Percentiles rank a stretch among this genome's conserved stretches.
Conservation (phyloP, 2,113 vertebrate species). For the Pao palembangensis region DNA sequence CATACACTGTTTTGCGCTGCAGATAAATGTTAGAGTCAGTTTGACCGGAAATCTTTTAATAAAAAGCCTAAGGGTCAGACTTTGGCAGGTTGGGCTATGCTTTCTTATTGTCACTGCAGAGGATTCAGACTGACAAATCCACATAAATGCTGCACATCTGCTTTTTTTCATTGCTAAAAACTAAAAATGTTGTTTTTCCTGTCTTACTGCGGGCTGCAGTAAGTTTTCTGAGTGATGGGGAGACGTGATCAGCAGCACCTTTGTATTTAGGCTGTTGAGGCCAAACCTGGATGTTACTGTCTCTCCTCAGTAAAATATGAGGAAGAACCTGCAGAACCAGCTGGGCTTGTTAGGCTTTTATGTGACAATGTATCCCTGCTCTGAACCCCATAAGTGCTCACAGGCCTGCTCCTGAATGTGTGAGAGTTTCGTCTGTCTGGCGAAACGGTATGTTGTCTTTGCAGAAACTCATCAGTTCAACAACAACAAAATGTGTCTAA, state of each 20-base stretch:
- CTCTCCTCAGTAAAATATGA: slow-evolving; percentile 17
- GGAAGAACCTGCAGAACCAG: slow-evolving; percentile 8
- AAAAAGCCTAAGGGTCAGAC: background rate
- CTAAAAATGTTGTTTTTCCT: too few species aligned
- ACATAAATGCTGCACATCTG: too few species aligned
- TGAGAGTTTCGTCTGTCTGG: slow-evolving; percentile 6
- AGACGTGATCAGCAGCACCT: slow-evolving; percentile 7
- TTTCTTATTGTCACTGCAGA: slow-evolving; percentile 13
- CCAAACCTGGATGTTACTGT: background rate
- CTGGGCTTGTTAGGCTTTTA: slow-evolving; percentile 25
- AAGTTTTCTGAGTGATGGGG: too few species aligned
- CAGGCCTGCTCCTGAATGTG: background rate
- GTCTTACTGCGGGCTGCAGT: background rate
- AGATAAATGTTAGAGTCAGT: slow-evolving; percentile 10
- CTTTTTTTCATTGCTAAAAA: too few species aligned
- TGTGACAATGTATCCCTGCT: slow-evolving; percentile 6
- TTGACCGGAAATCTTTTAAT: slow-evolving; percentile 5
- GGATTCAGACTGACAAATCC: too few species aligned
- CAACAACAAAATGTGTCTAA: too few species aligned
- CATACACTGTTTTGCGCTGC: slow-evolving; percentile 29
- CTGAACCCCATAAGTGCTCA: background rate
- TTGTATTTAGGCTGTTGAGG: slow-evolving; percentile 1
- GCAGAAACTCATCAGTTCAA: too few species aligned
- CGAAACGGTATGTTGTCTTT: too few species aligned
- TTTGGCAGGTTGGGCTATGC: slow-evolving; percentile 10